Percentiles rank a stretch among this genome's conserved stretches.
Conservation (phyloP, 2,797 vertebrate species). For the Pseudochaenichthys georgianus region DNA sequence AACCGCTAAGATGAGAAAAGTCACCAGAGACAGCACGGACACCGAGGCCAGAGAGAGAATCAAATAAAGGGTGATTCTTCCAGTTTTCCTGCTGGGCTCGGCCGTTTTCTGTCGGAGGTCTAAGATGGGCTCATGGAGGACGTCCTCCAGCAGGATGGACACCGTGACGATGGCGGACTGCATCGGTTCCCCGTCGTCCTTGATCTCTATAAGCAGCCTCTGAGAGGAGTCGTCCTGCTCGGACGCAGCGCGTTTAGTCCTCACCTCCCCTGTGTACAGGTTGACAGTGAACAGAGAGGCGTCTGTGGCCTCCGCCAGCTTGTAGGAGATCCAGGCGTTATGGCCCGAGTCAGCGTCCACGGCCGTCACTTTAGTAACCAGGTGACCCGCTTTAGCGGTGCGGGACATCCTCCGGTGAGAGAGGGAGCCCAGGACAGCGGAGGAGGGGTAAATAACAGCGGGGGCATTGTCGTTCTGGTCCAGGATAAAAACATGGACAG, state of each 20-base stretch:
- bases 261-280: constrained; percentile 86
- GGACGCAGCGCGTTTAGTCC: constrained; percentile 77
- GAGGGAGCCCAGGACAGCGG: constrained; percentile 72
- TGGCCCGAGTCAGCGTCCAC: constrained; percentile 77
- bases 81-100: constrained; percentile 66
- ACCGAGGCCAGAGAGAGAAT: constrained; percentile 78
- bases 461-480: constrained; percentile 86
- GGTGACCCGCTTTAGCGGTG: constrained; percentile 70
- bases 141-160: constrained; percentile 75
- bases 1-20: constrained; percentile 74
- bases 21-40: constrained; percentile 75
- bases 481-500: constrained; percentile 82
- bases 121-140: constrained; percentile 70
- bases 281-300: constrained; percentile 83
- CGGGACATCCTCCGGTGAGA: constrained; percentile 78
- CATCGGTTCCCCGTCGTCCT: constrained; percentile 78
- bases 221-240: constrained; percentile 83
- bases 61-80: constrained; percentile 75
- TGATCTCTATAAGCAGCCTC: constrained; percentile 80
- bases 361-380: constrained; percentile 77
- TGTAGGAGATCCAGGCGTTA: constrained; percentile 83
- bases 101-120: constrained; percentile 62
- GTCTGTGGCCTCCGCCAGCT: constrained; percentile 81
- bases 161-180: constrained; percentile 76
- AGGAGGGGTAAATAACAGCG: constrained; percentile 82